A percentile compares a stretch with the other conserved stretches of the same genome.
Evolutionary conservation across 2,797 vertebrate genomes (phyloP).

Genomic region (Selene dorsalis): DNA sequence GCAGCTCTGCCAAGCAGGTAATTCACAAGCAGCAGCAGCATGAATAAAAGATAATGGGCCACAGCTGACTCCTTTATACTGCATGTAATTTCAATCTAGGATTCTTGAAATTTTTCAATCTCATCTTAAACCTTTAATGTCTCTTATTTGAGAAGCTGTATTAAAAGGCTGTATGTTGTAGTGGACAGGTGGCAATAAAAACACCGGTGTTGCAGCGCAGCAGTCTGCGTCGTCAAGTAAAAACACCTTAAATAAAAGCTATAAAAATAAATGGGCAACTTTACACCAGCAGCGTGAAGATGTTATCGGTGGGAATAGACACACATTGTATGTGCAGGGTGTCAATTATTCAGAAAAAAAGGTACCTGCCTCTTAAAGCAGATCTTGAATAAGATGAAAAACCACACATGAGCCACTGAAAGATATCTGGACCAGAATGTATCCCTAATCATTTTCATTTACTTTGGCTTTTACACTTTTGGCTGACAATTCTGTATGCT

Average conservation of each 20-base stretch:
- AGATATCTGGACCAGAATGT: conserved; percentile 74
- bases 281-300: conserved; percentile 42
- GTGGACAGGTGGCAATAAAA: conserved; percentile 68
- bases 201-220: conserved; percentile 36
- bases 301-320: conserved; percentile 59
- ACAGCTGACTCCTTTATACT: conserved; percentile 82
- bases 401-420: conserved; percentile 71
- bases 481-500: conserved; percentile 70
- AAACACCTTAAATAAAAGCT: conserved; percentile 59
- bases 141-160: conserved; percentile 51
- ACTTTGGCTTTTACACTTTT: conserved; percentile 75
- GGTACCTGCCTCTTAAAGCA: conserved; percentile 57
- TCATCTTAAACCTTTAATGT: conserved; percentile 55
- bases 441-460: conserved; percentile 74
- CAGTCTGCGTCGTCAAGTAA: conserved; percentile 53
- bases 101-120: conserved; percentile 60
- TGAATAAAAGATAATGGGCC: conserved; percentile 86
- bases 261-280: conserved; percentile 61
- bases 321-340: conserved; percentile 58
- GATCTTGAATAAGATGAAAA: conserved; percentile 65
- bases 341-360: conserved; percentile 64
- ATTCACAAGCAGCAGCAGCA: conserved; percentile 84
- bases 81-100: conserved; percentile 75
- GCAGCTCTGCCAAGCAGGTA: conserved; percentile 85
- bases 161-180: conserved; percentile 52